Conservation (phyloP, 1,140 invertebrate genomes). For the Geopemphigus sp. region DNA sequence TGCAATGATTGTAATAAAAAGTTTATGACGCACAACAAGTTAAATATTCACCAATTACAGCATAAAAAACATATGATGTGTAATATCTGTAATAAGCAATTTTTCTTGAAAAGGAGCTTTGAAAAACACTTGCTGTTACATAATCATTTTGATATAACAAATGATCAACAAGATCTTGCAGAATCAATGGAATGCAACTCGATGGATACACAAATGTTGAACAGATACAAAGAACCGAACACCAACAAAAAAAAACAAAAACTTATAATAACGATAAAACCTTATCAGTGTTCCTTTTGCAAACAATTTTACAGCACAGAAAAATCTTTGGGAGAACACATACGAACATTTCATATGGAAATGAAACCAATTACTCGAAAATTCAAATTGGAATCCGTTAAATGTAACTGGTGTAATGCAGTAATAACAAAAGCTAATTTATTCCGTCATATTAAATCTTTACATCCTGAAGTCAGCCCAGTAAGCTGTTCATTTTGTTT, state of each 20-base stretch:
- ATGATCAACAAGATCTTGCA: not conserved
- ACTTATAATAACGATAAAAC: not conserved
- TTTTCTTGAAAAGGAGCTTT: not conserved
- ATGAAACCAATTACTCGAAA: not conserved
- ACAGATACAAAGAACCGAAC: too few species aligned
- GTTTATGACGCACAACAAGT: too few species aligned
- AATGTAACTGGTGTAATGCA: not conserved
- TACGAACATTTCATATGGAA: not conserved
- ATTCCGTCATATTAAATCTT: constrained; percentile 10
- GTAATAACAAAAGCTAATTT: constrained; percentile 18
- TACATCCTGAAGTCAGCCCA: not conserved
- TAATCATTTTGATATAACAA: not conserved
- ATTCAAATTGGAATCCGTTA: not conserved
- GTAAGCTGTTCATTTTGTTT: not conserved
- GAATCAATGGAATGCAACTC: not conserved
- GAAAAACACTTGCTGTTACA: not conserved
- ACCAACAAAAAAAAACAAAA: not conserved
- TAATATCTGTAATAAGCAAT: not conserved
- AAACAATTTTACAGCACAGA: not conserved
- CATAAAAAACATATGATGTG: not conserved
- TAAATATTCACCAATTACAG: too few species aligned
- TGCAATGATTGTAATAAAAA: too few species aligned
- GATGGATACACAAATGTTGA: not conserved
- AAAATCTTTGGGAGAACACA: not conserved
- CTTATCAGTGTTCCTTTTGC: not conserved